Base-by-base conservation (phyloP, 2,113 vertebrate genomes). In the Casuarius casuarius region DNA sequence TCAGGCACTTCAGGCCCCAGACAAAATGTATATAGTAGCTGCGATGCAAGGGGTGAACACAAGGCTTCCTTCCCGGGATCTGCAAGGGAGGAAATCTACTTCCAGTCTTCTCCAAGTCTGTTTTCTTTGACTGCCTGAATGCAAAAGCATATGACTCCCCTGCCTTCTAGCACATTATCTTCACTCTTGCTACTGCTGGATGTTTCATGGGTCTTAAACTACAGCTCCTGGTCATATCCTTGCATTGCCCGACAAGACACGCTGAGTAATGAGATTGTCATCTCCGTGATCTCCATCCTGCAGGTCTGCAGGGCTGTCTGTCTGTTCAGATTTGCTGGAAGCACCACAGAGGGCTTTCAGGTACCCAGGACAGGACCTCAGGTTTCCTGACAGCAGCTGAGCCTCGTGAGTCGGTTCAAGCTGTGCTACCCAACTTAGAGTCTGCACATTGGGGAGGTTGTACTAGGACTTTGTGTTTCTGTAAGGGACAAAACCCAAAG, bases 31-130 rank as follows among this genome's bases (percentile, higher is more conserved):
- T n/a, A 12, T 2, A 8, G 44, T 76, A 54, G 73, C 17, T 58
- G 18, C 58, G 31, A 70, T 15, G 62, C 74, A 76, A 48, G 52
- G 72, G 84, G 90, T 0, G 35, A 84, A 62, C 2, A 0, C 23
- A 65, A 51, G 73, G 38, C 84, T 94, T 87, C 91, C 84, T 92
- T 95, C 87, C 92, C 92, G 89, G 29, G 33, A 89, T 58, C 84
- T 83, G 91, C 78, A 40, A 84, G 81, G 20, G 67, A 90, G 80
- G 13, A 85, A 44, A 40, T 78, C 67, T 38, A 46, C 65, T 87
- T 90, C 73, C 51, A 70, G 21, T 42, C 49, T 1, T 74, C 46
- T 67, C 13, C 0, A 0, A 68, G 73, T 3, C 5, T 68, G 44
- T 85, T 65, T 40, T n/a, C 74, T 77, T 65, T 2, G 2, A 23